Percentiles rank a stretch among this genome's conserved stretches.
phyloP scores from a whole-genome alignment of 2,888 invertebrate species.

The Hirtodrosophila confusa region DNA sequence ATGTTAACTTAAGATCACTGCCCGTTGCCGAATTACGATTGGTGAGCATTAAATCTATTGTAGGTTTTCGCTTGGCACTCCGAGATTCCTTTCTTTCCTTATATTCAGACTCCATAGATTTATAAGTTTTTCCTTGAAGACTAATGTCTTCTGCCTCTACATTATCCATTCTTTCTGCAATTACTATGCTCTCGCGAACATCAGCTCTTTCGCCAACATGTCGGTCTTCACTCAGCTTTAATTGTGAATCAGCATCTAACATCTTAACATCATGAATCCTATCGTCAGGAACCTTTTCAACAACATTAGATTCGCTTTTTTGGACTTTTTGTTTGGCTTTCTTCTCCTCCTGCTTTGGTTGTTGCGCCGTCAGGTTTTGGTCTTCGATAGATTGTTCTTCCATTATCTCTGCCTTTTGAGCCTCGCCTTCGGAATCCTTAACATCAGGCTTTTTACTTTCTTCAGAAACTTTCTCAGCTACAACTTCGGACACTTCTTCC shows the following conservation, averaged over 20 bases:
- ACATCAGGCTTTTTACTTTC: no score
- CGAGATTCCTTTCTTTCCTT: slow-evolving; percentile 73
- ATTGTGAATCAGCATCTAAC: no score
- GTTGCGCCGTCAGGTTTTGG: no score
- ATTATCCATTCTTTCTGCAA: neutral
- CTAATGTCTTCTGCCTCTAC: slow-evolving; percentile 17
- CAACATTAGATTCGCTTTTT: no score
- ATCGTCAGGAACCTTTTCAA: no score
- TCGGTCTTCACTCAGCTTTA: neutral
- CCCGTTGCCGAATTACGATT: slow-evolving; percentile 91
- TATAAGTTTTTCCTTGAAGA: slow-evolving; percentile 26
- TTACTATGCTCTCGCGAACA: neutral
- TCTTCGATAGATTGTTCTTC: no score
- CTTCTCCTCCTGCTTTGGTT: no score
- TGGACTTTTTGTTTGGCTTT: no score
- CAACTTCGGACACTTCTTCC: neutral
- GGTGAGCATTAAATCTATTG: slow-evolving; percentile 87
- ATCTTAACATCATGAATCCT: no score
- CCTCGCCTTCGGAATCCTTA: no score
- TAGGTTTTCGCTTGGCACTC: slow-evolving; percentile 78
- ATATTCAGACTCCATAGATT: slow-evolving; percentile 69
- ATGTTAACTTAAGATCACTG: slow-evolving; percentile 90
- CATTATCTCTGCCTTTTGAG: no score
- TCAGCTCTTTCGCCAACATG: slow-evolving; percentile 1
- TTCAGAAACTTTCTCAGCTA: neutral